A percentile compares a stretch with the other conserved stretches of the same genome.
phyloP scores from a whole-genome alignment of 2,797 vertebrate genomes.

The Vultur gryphus region DNA sequence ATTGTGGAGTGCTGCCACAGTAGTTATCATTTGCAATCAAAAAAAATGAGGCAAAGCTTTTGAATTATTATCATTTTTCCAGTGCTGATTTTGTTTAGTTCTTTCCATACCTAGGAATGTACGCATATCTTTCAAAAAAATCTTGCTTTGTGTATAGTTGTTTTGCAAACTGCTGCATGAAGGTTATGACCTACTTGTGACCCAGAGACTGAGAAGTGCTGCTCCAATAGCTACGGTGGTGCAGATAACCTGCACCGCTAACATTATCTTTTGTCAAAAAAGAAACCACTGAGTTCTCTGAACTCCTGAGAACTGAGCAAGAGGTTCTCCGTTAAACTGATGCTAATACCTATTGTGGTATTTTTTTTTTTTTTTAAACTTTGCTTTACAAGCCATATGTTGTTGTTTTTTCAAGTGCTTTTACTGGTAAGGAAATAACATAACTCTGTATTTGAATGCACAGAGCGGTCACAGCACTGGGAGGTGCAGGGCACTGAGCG shows the following conservation, averaged over 20 bases:
- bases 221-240: neutral
- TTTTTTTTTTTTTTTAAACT: neutral
- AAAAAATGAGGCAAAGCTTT: neutral
- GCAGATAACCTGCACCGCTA: neutral
- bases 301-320: neutral
- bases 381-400: neutral
- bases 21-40: neutral
- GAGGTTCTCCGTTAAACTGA: neutral
- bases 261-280: neutral
- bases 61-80: neutral
- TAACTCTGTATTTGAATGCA: neutral
- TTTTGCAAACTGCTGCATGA: neutral
- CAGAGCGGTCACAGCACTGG: fast-evolving
- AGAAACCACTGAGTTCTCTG: conserved; percentile 25
- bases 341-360: neutral
- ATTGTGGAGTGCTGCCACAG: neutral
- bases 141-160: neutral
- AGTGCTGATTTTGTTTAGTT: neutral
- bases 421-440: neutral
- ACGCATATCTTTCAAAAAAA: neutral
- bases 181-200: conserved; percentile 38
- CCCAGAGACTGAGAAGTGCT: neutral
- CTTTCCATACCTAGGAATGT: neutral
- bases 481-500: neutral
- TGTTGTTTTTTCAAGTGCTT: neutral